Evolutionary conservation across 2,113 vertebrate species (phyloP).

Genomic region (Canis aureus): DNA sequence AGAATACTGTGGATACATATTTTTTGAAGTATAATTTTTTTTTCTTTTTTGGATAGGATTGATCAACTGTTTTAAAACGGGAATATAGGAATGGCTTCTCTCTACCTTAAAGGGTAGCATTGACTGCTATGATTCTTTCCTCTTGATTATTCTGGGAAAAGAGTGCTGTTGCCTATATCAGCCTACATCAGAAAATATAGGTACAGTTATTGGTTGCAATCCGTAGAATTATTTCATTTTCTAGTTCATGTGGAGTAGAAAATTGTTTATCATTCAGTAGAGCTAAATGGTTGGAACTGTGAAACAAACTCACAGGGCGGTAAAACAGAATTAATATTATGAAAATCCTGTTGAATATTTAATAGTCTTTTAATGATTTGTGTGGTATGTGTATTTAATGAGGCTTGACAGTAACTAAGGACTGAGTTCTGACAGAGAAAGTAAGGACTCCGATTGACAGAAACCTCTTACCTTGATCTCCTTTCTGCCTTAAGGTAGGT

Average conservation of each 20-base stretch:
- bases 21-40: conserved; percentile 11
- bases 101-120: background rate
- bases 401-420: conserved; percentile 40
- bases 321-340: conserved; percentile 20
- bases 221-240: conserved; percentile 47
- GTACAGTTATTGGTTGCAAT: conserved; percentile 7
- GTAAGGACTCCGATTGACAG: background rate
- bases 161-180: background rate
- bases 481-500: background rate
- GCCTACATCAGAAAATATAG: conserved; percentile 45
- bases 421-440: background rate
- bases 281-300: background rate
- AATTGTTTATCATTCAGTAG: conserved; percentile 43
- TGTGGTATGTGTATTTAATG: conserved; percentile 37
- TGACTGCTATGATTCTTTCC: background rate
- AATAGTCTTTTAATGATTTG: conserved; percentile 15
- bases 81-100: background rate
- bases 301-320: background rate
- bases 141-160: conserved; percentile 35
- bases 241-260: conserved; percentile 65
- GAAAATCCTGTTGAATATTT: conserved; percentile 22
- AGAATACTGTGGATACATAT: background rate
- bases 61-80: background rate
- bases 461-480: background rate
- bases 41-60: background rate